Conservation (phyloP, 1,140 invertebrate genomes). For the Rhyacophila brunnea region DNA sequence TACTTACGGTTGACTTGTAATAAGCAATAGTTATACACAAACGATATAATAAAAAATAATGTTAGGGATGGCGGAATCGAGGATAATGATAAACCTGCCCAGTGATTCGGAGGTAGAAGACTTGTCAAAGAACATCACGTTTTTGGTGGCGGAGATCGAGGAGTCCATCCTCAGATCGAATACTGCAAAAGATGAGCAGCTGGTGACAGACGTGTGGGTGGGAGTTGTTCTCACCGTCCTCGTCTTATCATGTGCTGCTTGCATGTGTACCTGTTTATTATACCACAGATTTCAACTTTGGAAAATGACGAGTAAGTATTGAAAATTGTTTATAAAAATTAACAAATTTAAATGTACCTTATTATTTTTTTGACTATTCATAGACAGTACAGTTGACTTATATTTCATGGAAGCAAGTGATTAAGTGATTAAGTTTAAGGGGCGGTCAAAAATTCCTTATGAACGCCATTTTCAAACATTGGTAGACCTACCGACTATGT, state of each 20-base stretch:
- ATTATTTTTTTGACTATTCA: too few species aligned
- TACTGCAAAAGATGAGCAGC: constrained; percentile 18
- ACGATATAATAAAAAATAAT: too few species aligned
- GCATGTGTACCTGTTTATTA: constrained; percentile 60
- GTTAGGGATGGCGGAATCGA: constrained; percentile 24
- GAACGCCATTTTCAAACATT: too few species aligned
- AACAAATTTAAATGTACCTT: too few species aligned
- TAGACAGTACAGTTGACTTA: too few species aligned
- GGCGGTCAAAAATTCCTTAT: too few species aligned
- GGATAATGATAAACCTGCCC: constrained; percentile 28
- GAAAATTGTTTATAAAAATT: too few species aligned
- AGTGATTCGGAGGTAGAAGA: constrained; percentile 13
- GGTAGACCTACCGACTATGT: too few species aligned
- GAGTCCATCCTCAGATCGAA: constrained; percentile 35
- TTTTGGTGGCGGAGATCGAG: constrained; percentile 43
- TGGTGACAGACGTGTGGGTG: constrained; percentile 61
- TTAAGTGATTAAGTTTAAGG: too few species aligned
- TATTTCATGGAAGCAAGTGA: too few species aligned
- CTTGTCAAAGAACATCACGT: constrained; percentile 43
- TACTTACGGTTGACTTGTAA: too few species aligned
- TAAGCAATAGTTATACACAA: too few species aligned
- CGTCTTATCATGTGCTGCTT: constrained; percentile 60
- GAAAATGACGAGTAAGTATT: constrained; percentile 61
- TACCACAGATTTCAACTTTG: constrained; percentile 67
- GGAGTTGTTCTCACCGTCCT: constrained; percentile 60